A percentile compares a stretch with the other conserved stretches of the same genome.
Conservation (phyloP, 2,797 vertebrate species). For the Danio tinwini region DNA sequence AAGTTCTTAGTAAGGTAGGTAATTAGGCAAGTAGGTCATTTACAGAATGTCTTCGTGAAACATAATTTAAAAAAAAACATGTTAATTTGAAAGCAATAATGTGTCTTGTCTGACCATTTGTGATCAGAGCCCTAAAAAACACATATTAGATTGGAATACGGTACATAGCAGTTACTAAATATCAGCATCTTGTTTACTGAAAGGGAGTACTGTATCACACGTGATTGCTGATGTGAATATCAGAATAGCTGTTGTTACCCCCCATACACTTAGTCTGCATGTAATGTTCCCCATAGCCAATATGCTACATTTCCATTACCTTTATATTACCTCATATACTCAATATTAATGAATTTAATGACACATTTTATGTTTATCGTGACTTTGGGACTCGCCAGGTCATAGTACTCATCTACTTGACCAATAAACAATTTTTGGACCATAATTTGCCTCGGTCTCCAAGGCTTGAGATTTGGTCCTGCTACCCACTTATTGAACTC, state of each 20-base stretch:
- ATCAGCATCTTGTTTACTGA: not conserved
- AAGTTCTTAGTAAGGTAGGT: too few relatives aligned
- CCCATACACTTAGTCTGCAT: not conserved
- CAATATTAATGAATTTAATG: slow-evolving; percentile 9
- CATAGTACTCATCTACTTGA: not conserved
- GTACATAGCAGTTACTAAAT: not conserved
- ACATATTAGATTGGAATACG: too few relatives aligned
- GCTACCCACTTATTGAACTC: slow-evolving; percentile 1
- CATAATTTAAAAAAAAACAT: too few relatives aligned
- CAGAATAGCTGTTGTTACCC: not conserved
- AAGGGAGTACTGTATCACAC: not conserved
- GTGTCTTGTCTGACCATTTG: too few relatives aligned
- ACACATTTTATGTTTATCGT: not conserved
- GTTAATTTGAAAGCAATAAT: too few relatives aligned
- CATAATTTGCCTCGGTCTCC: not conserved
- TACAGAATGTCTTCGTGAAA: too few relatives aligned
- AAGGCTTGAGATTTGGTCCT: not conserved
- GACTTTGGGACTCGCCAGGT: not conserved
- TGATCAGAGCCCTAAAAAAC: too few relatives aligned
- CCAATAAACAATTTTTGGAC: slow-evolving; percentile 1
- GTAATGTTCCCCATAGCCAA: not conserved
- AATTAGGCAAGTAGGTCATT: too few relatives aligned
- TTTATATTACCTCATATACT: slow-evolving; percentile 10
- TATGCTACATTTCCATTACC: not conserved
- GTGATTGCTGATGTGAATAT: not conserved